A percentile compares a stretch with the other conserved stretches of the same genome.
Conservation (phyloP, 2,888 invertebrate species). For the Nebria salina region DNA sequence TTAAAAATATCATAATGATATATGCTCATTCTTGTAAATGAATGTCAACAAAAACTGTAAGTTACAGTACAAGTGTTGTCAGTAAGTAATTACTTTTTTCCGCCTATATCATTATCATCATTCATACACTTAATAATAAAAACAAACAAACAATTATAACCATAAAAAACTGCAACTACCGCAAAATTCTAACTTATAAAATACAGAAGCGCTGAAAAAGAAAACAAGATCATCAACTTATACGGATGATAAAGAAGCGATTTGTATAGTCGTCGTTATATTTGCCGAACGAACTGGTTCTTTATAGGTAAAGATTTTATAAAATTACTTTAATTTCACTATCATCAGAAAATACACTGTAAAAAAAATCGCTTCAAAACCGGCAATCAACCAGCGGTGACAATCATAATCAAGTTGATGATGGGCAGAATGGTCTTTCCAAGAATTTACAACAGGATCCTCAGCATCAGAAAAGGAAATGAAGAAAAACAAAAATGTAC, state of each 20-base stretch:
- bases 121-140: neutral
- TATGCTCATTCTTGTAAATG: neutral
- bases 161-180: neutral
- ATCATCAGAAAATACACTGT: constrained; percentile 28
- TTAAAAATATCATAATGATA: too few species aligned
- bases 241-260: neutral
- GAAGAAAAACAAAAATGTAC: neutral
- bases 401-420: constrained; percentile 21
- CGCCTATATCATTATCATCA: neutral
- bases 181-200: neutral
- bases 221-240: neutral
- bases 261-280: neutral
- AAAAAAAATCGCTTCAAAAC: constrained; percentile 24
- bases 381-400: constrained; percentile 9
- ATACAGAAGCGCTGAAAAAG: neutral
- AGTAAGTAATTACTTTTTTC: neutral
- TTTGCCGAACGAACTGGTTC: constrained; percentile 16
- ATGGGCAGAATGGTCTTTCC: neutral
- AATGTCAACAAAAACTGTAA: neutral
- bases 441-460: neutral
- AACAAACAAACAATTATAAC: neutral
- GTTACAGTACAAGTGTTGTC: neutral
- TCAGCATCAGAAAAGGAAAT: neutral
- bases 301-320: constrained; percentile 26
- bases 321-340: constrained; percentile 36